Evolutionary conservation across 2,113 vertebrate species (phyloP).

Genomic region (Lampris incognitus): DNA sequence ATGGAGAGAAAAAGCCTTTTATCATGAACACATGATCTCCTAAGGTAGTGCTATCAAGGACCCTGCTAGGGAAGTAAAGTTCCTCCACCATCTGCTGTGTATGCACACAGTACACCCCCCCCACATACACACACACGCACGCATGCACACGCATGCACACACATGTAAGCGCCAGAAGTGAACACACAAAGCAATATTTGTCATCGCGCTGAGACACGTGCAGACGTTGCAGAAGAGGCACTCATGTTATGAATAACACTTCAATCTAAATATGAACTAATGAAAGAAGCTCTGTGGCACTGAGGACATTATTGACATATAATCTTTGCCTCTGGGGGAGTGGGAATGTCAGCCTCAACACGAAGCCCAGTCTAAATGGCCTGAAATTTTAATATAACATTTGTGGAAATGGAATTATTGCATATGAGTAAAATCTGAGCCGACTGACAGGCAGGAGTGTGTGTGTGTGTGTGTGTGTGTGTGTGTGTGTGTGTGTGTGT

Average conservation of each 20-base stretch:
- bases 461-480: conserved; percentile 14
- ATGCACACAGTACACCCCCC: background rate
- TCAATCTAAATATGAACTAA: conserved; percentile 70
- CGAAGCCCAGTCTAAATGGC: conserved; percentile 59
- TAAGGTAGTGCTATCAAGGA: background rate
- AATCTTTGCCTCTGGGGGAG: conserved; percentile 61
- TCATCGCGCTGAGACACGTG: conserved; percentile 1
- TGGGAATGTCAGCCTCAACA: conserved; percentile 48
- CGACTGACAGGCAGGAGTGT: conserved; percentile 54
- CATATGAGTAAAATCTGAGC: conserved; percentile 68
- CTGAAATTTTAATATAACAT: conserved; percentile 72
- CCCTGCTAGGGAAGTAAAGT: background rate
- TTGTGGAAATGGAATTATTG: conserved; percentile 75
- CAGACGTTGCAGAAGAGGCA: conserved; percentile 25
- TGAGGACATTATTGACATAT: conserved; percentile 67
- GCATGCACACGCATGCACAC: conserved; percentile 17
- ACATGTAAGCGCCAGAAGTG: background rate
- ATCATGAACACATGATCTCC: background rate
- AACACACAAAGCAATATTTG: background rate
- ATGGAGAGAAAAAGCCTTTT: background rate
- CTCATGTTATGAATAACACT: conserved; percentile 56
- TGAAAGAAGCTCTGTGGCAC: conserved; percentile 58
- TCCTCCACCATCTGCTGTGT: too few species aligned
- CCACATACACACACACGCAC: conserved; percentile 16
- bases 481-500: conserved; percentile 16